Conservation (phyloP, 2,113 vertebrate genomes). For the Centropristis striata region DNA sequence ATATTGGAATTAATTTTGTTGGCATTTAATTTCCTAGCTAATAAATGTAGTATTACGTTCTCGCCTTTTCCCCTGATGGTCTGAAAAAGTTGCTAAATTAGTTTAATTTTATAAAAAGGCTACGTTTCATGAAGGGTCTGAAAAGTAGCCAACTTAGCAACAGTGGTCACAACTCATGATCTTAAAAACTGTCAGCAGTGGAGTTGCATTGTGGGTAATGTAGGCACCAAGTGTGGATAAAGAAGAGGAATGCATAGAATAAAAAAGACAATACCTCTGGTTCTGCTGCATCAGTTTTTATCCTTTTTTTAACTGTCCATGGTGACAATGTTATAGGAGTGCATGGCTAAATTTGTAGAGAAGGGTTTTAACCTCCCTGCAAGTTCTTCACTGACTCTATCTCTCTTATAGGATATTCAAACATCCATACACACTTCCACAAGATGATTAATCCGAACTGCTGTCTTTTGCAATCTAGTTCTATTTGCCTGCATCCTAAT, state of each 20-base stretch:
- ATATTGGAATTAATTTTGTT: too few relatives aligned
- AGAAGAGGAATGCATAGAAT: not conserved
- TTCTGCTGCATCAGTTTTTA: not conserved
- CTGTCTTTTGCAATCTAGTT: conserved; percentile 24
- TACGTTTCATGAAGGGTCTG: too few relatives aligned
- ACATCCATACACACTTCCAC: not conserved
- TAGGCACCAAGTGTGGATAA: too few relatives aligned
- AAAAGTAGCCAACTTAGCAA: too few relatives aligned
- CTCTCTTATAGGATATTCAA: not conserved
- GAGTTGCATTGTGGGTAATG: too few relatives aligned
- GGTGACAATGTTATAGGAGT: not conserved
- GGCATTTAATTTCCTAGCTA: too few relatives aligned
- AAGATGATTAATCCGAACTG: conserved; percentile 20
- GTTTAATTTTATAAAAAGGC: too few relatives aligned
- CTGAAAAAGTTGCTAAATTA: too few relatives aligned
- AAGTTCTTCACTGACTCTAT: conserved; percentile 2
- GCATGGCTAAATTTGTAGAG: not conserved
- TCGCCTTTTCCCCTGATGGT: too few relatives aligned
- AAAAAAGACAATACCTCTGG: not conserved
- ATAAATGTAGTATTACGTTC: too few relatives aligned
- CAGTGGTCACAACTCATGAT: too few relatives aligned
- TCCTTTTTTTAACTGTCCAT: not conserved
- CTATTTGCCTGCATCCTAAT: conserved; percentile 37
- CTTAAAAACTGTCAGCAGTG: too few relatives aligned
- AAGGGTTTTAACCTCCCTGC: not conserved